Conservation (phyloP, 1,140 invertebrate genomes). For the Megalopta genalis region DNA sequence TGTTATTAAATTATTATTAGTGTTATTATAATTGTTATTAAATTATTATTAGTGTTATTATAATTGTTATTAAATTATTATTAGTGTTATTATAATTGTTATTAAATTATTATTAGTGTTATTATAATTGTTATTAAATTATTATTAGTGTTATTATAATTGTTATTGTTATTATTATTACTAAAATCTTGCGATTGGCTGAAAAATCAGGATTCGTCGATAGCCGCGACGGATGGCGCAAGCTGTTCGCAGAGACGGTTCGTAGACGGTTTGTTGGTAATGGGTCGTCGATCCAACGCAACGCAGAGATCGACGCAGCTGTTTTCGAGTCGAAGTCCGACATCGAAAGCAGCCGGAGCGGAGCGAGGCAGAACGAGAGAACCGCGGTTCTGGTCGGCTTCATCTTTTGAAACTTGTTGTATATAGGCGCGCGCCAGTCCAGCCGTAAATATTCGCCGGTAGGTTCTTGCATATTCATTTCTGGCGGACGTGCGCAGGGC, state of each 20-base stretch:
- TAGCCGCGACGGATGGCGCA: not conserved
- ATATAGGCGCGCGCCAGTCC: constrained; percentile 28
- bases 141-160: too few relatives aligned
- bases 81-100: too few relatives aligned
- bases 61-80: too few relatives aligned
- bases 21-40: too few relatives aligned
- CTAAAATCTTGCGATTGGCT: too few relatives aligned
- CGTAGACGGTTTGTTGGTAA: not conserved
- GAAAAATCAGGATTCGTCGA: not conserved
- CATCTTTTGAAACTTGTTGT: constrained; percentile 58
- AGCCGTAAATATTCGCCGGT: constrained; percentile 61
- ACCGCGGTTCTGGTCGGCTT: constrained; percentile 56
- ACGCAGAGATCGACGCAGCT: not conserved
- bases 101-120: too few relatives aligned
- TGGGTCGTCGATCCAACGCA: not conserved
- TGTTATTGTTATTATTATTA: too few relatives aligned
- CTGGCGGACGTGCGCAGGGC: constrained; percentile 48
- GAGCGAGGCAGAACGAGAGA: constrained; percentile 37
- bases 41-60: too few relatives aligned
- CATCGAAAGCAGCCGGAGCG: constrained; percentile 42
- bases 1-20: too few relatives aligned
- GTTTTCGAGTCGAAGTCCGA: not conserved
- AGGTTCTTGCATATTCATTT: constrained; percentile 66
- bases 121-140: too few relatives aligned
- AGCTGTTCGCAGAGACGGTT: too few relatives aligned